Percentiles rank a stretch among this genome's conserved stretches.
Conservation (phyloP, 2,888 invertebrate species). For the Pomacea canaliculata region DNA sequence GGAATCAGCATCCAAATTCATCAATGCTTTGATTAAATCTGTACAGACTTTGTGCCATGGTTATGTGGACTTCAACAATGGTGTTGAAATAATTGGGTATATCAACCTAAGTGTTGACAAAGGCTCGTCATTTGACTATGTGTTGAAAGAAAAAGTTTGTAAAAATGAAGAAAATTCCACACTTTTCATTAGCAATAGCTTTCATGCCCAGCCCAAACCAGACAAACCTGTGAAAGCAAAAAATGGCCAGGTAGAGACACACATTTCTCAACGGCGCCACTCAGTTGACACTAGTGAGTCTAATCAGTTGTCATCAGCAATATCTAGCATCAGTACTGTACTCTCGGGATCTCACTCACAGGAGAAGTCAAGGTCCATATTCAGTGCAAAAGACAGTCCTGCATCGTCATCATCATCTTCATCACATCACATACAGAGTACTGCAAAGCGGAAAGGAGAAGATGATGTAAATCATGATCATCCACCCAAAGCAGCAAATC, state of each 20-base stretch:
- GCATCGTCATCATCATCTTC: background rate
- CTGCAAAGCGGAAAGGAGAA: slow-evolving; percentile 21
- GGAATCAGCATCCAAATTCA: slow-evolving; percentile 35
- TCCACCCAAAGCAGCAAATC: slow-evolving; percentile 8
- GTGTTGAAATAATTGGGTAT: slow-evolving; percentile 36
- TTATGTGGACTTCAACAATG: slow-evolving; percentile 35
- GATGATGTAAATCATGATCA: slow-evolving; percentile 16
- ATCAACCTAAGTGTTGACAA: slow-evolving; percentile 35
- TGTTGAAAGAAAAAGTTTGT: slow-evolving; percentile 36
- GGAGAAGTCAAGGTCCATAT: slow-evolving; percentile 12
- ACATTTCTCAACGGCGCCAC: slow-evolving; percentile 17
- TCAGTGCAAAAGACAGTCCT: slow-evolving; percentile 16
- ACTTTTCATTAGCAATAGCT: slow-evolving; percentile 37
- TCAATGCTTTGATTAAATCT: slow-evolving; percentile 33
- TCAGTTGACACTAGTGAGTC: slow-evolving; percentile 24
- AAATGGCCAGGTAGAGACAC: slow-evolving; percentile 14
- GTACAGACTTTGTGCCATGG: slow-evolving; percentile 37
- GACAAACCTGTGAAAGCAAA: slow-evolving; percentile 28
- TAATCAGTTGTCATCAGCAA: slow-evolving; percentile 31
- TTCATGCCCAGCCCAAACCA: slow-evolving; percentile 31
- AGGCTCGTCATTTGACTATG: slow-evolving; percentile 32
- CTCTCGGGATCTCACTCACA: slow-evolving; percentile 28
- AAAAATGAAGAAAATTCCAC: slow-evolving; percentile 36
- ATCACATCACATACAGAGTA: slow-evolving; percentile 5
- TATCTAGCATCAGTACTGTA: slow-evolving; percentile 35